Evolutionary conservation across 2,113 vertebrate genomes (phyloP).

Genomic region (Anas platyrhynchos): DNA sequence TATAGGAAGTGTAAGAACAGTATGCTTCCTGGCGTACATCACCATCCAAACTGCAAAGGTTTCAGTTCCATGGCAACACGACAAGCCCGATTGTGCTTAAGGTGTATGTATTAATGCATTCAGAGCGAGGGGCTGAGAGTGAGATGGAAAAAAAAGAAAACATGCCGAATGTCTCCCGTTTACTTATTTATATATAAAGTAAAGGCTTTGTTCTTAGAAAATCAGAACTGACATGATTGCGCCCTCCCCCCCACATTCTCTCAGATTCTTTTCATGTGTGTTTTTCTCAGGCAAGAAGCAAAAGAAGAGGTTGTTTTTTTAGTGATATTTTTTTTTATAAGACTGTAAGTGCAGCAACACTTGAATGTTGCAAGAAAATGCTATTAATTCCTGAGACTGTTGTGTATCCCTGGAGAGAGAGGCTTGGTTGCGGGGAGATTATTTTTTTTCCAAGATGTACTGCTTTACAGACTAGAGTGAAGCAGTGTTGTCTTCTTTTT

Average conservation of each 20-base stretch:
- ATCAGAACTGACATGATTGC: not conserved
- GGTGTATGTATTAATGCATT: slow-evolving; percentile 63
- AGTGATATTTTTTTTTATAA: not conserved
- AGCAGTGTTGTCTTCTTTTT: not conserved
- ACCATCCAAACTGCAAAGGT: slow-evolving; percentile 57
- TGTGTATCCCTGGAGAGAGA: slow-evolving; percentile 3
- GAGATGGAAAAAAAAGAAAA: slow-evolving; percentile 25
- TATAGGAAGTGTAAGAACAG: slow-evolving; percentile 62
- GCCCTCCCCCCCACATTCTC: not conserved
- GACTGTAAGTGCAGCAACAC: not conserved
- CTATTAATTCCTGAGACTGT: not conserved
- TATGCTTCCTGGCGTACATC: slow-evolving; percentile 53
- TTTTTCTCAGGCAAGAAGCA: slow-evolving; percentile 26
- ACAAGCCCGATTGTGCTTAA: slow-evolving; percentile 50
- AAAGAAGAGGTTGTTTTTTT: not conserved
- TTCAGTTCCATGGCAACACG: slow-evolving; percentile 78
- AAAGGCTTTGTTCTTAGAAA: slow-evolving; percentile 56
- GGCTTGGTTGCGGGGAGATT: not conserved
- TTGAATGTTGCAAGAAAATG: slow-evolving; percentile 18
- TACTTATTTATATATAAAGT: slow-evolving; percentile 25
- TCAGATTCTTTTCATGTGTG: not conserved
- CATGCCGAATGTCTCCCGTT: not conserved
- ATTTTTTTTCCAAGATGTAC: not conserved
- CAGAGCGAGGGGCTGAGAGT: slow-evolving; percentile 30
- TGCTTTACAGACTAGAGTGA: slow-evolving; percentile 4